These are phyloP conservation scores for Cathartes aura DNA, from an alignment of 2,113 vertebrate genomes.

Conservation along the genomic window DNA sequence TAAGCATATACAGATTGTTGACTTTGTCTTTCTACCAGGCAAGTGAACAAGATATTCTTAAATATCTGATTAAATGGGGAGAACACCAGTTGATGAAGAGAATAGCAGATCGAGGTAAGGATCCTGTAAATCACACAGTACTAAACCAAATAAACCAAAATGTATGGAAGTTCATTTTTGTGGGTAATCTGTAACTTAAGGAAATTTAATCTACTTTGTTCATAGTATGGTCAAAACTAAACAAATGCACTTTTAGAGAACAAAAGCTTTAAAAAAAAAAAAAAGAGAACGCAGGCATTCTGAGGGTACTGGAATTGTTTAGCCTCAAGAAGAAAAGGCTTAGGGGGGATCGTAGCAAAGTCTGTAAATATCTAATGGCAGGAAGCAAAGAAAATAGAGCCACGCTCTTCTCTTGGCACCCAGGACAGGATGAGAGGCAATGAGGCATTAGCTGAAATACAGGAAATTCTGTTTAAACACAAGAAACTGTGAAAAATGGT, in stretches of 20 bases:
- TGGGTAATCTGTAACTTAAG: not conserved
- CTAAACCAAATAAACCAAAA: not conserved
- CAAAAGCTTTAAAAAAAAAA: too few species aligned
- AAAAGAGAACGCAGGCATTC: not conserved
- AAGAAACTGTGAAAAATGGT: not conserved
- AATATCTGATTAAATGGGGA: conserved; percentile 98
- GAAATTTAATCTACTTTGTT: not conserved
- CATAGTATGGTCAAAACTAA: not conserved
- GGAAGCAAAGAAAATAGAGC: not conserved
- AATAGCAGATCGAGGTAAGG: conserved; percentile 98
- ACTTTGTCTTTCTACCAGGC: conserved; percentile 81
- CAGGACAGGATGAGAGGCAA: not conserved
- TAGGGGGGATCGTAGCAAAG: not conserved
- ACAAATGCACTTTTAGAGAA: not conserved
- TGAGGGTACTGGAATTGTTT: not conserved
- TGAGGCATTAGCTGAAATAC: not conserved
- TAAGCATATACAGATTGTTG: not conserved
- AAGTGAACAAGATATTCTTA: conserved; percentile 98
- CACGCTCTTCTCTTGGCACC: not conserved
- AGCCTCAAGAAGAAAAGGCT: not conserved
- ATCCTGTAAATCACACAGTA: not conserved
- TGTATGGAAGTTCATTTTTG: not conserved
- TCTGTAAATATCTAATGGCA: not conserved
- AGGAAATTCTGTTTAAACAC: not conserved
- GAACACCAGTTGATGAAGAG: conserved; percentile 98